These are phyloP conservation scores for Aeoliscus strigatus DNA, from an alignment of 2,797 vertebrate genomes.

Conservation along the genomic window DNA sequence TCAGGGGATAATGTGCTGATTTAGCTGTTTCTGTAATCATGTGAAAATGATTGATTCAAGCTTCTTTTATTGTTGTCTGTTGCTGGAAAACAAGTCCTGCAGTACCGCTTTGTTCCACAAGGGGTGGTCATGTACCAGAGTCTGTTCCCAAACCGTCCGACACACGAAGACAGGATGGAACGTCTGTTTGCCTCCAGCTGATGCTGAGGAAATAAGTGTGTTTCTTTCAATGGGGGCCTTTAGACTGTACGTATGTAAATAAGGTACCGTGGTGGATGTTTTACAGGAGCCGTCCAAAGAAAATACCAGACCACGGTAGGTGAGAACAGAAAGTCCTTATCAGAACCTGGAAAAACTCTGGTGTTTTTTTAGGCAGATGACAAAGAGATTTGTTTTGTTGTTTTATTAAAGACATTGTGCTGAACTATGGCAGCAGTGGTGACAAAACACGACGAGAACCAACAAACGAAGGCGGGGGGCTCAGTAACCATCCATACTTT, in stretches of 20 bases:
- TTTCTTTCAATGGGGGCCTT: no score
- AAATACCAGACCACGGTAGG: background rate
- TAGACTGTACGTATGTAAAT: no score
- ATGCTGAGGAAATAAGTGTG: no score
- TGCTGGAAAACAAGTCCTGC: background rate
- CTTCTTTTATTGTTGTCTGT: background rate
- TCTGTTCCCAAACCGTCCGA: no score
- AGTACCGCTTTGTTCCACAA: no score
- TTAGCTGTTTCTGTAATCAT: slow-evolving; percentile 13
- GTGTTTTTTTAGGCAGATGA: background rate
- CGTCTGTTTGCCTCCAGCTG: no score
- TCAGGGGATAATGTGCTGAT: background rate
- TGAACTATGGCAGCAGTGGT: no score
- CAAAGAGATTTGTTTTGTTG: background rate
- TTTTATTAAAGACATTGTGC: background rate
- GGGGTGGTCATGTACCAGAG: no score
- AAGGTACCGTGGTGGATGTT: no score
- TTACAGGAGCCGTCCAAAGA: slow-evolving; percentile 3
- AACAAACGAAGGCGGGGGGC: background rate
- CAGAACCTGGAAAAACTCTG: background rate
- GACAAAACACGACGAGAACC: background rate
- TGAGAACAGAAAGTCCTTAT: no score
- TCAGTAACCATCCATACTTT: background rate
- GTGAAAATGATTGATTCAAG: background rate
- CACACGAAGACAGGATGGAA: no score